Base-by-base conservation (phyloP, 2,797 vertebrate species). In the Cephalopachus bancanus region DNA sequence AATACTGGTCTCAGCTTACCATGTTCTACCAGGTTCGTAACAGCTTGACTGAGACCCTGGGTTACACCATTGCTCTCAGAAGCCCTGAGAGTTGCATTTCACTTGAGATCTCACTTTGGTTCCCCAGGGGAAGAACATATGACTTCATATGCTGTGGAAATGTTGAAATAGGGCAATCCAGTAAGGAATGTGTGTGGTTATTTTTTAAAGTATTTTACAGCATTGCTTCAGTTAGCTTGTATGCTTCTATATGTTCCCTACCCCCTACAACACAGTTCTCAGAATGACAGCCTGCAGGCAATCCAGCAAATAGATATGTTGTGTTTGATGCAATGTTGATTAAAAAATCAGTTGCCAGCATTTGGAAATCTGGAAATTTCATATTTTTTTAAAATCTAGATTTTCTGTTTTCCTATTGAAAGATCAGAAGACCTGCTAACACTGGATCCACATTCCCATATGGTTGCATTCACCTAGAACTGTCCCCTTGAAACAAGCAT, bases 291-390 rank as follows among this genome's bases (percentile, higher is more conserved):
- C 64, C 72, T 83, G 15, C 30, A 84, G 84, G 14, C 55, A 95
- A 89, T 57, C 53, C 81, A 93, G 67, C 16, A 81, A 96, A 93
- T 15, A 93, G 76, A 59, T 84, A 16, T 83, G 17, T 15, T 67
- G 17, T 94, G 51, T 78, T 93, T 79, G 55, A 16, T 91, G 14
- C 24, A 84, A 7, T 89, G 51, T 86, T 71, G n/a, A n/a, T 53
- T 95, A 93, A 94, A 55, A 94, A 92, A 91, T 93, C 59, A 65
- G 44, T 75, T 94, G 16, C 59, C 62, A 91, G 26, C 65, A 49
- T 87, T 89, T 85, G 91, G 20, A 97, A 91, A 93, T 95, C 44
- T 95, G 57, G 26, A 94, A 22, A 51, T 91, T 95, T 94, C 69
- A 96, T 9, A 64, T 92, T 92, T 80, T 80, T 87, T 1, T 62